Conservation (phyloP, 2,888 invertebrate genomes). For the Lumbricus terrestris region DNA sequence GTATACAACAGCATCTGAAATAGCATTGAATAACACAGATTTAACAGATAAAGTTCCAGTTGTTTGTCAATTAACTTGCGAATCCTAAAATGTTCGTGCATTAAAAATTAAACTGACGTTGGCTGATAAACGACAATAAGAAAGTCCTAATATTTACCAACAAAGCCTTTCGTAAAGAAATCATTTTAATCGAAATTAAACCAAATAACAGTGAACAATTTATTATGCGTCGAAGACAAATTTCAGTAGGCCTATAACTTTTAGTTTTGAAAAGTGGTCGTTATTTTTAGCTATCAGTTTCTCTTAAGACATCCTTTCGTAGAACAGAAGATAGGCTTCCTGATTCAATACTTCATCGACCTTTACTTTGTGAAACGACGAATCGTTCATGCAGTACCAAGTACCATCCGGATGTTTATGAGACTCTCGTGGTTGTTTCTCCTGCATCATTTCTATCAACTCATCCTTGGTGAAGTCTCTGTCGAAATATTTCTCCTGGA, state of each 20-base stretch:
- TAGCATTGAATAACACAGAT: neutral
- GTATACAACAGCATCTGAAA: neutral
- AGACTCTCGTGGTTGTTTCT: neutral
- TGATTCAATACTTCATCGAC: neutral
- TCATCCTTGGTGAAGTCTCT: neutral
- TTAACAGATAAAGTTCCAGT: neutral
- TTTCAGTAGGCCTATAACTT: neutral
- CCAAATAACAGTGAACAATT: too few species aligned
- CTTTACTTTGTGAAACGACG: neutral
- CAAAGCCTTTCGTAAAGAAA: too few species aligned
- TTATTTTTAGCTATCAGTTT: neutral
- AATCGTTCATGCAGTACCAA: slow-evolving; percentile 6
- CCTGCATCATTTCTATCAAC: neutral
- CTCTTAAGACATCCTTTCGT: neutral
- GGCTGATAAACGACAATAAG: neutral
- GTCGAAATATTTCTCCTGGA: slow-evolving; percentile 4
- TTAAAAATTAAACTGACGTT: too few species aligned
- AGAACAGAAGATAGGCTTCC: slow-evolving; percentile 18
- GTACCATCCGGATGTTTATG: neutral
- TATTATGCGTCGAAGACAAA: neutral
- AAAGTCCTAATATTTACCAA: neutral
- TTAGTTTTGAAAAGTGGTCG: neutral
- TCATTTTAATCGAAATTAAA: too few species aligned
- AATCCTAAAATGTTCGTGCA: too few species aligned
- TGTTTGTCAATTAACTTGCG: too few species aligned